Percentiles rank a stretch among this genome's conserved stretches.
Conservation (phyloP, 2,888 invertebrate species). For the Melipona beecheii region DNA sequence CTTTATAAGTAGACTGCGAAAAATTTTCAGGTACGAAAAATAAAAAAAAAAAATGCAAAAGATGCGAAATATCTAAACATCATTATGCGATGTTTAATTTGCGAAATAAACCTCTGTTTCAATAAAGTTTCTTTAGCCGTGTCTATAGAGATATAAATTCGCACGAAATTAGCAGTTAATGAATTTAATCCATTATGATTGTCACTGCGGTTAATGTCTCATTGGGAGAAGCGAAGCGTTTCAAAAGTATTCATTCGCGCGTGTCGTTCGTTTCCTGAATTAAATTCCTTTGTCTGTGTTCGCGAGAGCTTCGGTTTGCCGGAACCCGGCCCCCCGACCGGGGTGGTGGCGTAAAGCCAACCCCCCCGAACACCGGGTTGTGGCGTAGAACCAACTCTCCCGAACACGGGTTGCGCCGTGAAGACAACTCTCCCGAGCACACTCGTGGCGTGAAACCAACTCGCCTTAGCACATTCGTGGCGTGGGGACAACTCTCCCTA, state of each 20-base stretch:
- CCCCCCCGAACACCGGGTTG: too few species aligned
- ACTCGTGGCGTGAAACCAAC: too few species aligned
- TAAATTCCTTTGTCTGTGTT: constrained; percentile 18
- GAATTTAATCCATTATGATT: not conserved
- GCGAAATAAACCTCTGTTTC: not conserved
- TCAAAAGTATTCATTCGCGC: not conserved
- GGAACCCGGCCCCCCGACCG: too few species aligned
- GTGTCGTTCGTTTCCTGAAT: constrained; percentile 10
- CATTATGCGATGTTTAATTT: not conserved
- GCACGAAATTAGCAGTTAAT: not conserved
- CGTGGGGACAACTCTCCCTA: too few species aligned
- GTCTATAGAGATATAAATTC: not conserved
- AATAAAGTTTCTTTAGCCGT: not conserved
- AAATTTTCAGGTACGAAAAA: not conserved
- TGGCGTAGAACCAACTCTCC: too few species aligned
- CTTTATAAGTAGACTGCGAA: too few species aligned
- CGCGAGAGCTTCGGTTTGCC: too few species aligned
- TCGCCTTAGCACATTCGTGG: too few species aligned
- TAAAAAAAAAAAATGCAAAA: not conserved
- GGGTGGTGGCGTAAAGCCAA: too few species aligned
- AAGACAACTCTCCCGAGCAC: too few species aligned
- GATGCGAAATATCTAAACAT: not conserved
- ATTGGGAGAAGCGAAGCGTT: not conserved
- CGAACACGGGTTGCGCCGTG: too few species aligned
- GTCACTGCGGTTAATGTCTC: not conserved